Evolutionary conservation across 2,888 invertebrate genomes (phyloP).

Genomic region (Schizaphis graminum): DNA sequence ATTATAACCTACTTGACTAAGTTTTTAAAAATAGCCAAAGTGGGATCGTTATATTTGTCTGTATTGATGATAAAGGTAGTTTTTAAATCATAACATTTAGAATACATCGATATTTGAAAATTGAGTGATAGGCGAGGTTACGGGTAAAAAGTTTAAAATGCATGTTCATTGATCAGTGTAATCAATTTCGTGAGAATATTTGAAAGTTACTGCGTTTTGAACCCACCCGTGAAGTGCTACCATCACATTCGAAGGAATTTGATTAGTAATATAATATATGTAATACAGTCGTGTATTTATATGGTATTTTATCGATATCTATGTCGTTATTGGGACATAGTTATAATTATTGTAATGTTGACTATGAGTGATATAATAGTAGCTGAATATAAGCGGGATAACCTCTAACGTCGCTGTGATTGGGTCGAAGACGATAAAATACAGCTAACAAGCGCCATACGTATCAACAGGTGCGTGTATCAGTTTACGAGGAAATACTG

Average conservation of each 20-base stretch:
- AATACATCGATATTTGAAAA: neutral
- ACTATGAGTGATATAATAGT: neutral
- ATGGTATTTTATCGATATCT: neutral
- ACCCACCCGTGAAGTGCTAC: too few relatives aligned
- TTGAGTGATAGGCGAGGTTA: neutral
- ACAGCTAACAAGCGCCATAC: neutral
- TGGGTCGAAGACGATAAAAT: neutral
- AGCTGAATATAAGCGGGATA: neutral
- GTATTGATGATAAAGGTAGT: neutral
- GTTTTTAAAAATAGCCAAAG: neutral
- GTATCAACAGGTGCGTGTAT: conserved; percentile 29
- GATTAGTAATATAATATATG: neutral
- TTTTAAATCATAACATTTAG: neutral
- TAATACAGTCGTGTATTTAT: neutral
- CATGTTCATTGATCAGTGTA: neutral
- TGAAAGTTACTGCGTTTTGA: neutral
- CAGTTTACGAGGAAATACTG: neutral
- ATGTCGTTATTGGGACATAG: neutral
- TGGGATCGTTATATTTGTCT: neutral
- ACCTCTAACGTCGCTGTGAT: neutral
- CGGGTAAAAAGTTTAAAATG: too few relatives aligned
- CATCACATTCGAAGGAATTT: neutral
- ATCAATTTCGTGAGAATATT: neutral
- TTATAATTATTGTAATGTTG: neutral
- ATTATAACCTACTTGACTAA: neutral